Conservation (phyloP, 1,140 invertebrate genomes). For the Sitophilus oryzae region DNA sequence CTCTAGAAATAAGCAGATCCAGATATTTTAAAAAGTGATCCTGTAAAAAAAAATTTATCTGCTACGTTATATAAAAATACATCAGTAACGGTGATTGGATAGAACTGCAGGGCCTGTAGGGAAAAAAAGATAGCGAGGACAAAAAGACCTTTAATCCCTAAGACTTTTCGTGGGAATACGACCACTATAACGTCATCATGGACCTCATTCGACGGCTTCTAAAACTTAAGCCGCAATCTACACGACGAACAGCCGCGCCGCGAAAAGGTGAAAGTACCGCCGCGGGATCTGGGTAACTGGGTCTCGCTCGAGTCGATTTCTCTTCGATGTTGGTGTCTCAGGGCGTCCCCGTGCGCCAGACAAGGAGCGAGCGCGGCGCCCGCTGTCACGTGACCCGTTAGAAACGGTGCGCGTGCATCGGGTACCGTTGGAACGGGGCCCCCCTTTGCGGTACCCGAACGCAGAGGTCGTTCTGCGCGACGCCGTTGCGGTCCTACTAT, state of each 20-base stretch:
- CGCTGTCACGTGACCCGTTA: constrained; percentile 34
- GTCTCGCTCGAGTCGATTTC: constrained; percentile 36
- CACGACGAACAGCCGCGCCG: background rate
- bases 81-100: no score
- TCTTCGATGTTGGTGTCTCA: constrained; percentile 22
- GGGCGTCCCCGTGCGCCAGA: background rate
- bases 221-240: no score
- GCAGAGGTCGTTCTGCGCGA: constrained; percentile 9
- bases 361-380: constrained; percentile 19
- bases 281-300: constrained; percentile 42
- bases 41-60: no score
- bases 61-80: no score
- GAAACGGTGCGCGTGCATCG: constrained; percentile 17
- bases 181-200: no score
- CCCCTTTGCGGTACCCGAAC: constrained; percentile 21
- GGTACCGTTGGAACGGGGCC: constrained; percentile 15
- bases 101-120: no score
- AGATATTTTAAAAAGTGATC: no score
- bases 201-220: no score
- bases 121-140: no score
- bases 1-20: no score
- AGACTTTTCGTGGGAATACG: no score
- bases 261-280: constrained; percentile 41
- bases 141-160: no score
- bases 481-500: constrained; percentile 11